These are phyloP conservation scores for Pseudorhombus dupliciocellatus DNA, from an alignment of 2,113 vertebrate genomes.

Conservation along the genomic window DNA sequence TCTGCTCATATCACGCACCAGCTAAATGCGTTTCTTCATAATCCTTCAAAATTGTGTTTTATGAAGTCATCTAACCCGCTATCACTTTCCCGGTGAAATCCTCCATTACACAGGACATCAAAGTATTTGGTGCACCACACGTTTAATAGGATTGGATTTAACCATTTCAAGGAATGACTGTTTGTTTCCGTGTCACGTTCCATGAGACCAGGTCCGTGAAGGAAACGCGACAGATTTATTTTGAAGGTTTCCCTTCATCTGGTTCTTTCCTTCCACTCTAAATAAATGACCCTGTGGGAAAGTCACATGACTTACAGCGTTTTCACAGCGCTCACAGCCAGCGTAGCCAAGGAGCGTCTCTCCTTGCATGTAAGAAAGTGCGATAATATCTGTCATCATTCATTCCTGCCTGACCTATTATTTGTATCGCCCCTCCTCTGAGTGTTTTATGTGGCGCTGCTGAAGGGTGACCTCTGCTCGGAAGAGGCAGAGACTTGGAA, in stretches of 20 bases:
- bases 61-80: slow-evolving; percentile 48
- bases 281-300: background rate
- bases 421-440: slow-evolving; percentile 25
- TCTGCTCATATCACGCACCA: slow-evolving; percentile 29
- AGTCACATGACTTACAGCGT: background rate
- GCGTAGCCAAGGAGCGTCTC: slow-evolving; percentile 22
- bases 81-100: slow-evolving; percentile 29
- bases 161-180: slow-evolving; percentile 18
- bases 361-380: slow-evolving; percentile 28
- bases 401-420: slow-evolving; percentile 27
- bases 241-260: too few relatives aligned
- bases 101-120: slow-evolving; percentile 47
- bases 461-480: slow-evolving; percentile 41
- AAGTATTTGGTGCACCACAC: background rate
- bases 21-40: slow-evolving; percentile 39
- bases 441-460: slow-evolving; percentile 54
- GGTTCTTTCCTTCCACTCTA: too few relatives aligned
- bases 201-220: background rate
- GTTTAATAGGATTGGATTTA: slow-evolving; percentile 24
- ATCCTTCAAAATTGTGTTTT: slow-evolving; percentile 41
- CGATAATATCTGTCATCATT: slow-evolving; percentile 49
- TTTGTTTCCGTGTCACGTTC: slow-evolving; percentile 10
- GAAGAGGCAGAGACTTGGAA: slow-evolving; percentile 8
- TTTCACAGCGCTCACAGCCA: background rate
- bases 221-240: background rate